These are phyloP conservation scores for Akabosia matsudoensis DNA, from an alignment of 1,140 invertebrate genomes.

Conservation along the genomic window DNA sequence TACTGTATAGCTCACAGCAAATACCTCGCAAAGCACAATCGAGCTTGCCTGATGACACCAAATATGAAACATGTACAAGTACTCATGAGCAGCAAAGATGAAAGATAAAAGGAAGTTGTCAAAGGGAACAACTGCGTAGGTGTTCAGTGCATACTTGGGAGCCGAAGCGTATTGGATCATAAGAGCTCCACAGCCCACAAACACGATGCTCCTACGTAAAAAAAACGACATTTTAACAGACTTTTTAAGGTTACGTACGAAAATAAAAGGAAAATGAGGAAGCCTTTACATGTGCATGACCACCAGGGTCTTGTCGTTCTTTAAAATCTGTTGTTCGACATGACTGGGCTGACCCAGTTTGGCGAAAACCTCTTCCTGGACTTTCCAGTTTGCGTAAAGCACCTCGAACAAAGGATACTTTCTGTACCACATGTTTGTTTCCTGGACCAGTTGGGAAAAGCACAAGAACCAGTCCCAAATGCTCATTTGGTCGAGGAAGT, in stretches of 20 bases:
- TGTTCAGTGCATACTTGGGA: conserved; percentile 31
- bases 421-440: conserved; percentile 31
- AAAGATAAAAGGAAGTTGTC: neutral
- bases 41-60: conserved; percentile 27
- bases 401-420: conserved; percentile 31
- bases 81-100: conserved; percentile 24
- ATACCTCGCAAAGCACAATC: neutral
- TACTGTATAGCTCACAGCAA: conserved; percentile 24
- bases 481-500: conserved; percentile 35
- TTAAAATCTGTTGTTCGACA: conserved; percentile 19
- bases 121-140: conserved; percentile 16
- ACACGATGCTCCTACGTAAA: neutral
- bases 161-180: conserved; percentile 15
- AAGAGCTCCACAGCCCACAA: conserved; percentile 20
- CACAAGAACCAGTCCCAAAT: conserved; percentile 32
- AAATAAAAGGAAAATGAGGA: neutral
- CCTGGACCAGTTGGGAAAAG: conserved; percentile 32
- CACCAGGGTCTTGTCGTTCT: conserved; percentile 24
- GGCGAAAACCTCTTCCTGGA: conserved; percentile 25
- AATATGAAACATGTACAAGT: conserved; percentile 34
- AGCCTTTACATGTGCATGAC: conserved; percentile 34
- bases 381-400: conserved; percentile 29
- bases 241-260: neutral
- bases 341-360: conserved; percentile 17
- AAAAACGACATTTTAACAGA: neutral